These are phyloP conservation scores for Harpagifer antarcticus DNA, from an alignment of 2,797 vertebrate species.

Conservation along the genomic window DNA sequence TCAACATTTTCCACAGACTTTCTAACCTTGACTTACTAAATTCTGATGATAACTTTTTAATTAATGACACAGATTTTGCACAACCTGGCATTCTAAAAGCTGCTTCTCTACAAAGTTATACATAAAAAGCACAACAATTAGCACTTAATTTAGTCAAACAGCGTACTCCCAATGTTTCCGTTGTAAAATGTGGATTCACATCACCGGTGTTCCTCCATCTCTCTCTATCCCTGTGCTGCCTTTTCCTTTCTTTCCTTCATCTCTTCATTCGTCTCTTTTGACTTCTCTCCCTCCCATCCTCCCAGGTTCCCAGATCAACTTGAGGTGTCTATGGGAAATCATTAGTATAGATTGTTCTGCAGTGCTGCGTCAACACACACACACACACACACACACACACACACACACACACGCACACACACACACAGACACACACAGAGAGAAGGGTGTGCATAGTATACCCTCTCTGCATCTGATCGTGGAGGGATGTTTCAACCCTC, in stretches of 20 bases:
- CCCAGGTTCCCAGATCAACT: constrained; percentile 73
- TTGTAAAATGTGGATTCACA: constrained; percentile 1
- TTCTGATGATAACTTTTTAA: background rate
- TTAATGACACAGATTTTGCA: background rate
- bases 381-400: constrained; percentile 23
- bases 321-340: constrained; percentile 80
- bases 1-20: too few relatives aligned
- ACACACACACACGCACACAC: constrained; percentile 34
- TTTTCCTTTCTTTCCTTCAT: constrained; percentile 24
- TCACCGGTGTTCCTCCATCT: background rate
- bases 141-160: background rate
- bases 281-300: constrained; percentile 39
- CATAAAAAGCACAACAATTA: background rate
- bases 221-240: constrained; percentile 6
- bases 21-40: background rate
- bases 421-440: constrained; percentile 29
- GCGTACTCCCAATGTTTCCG: background rate
- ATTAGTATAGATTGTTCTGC: constrained; percentile 78
- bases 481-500: constrained; percentile 36
- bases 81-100: background rate
- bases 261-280: constrained; percentile 37
- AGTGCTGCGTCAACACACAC: constrained; percentile 61
- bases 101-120: background rate
- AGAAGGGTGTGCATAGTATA: constrained; percentile 14
- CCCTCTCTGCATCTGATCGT: constrained; percentile 31